Evolutionary conservation across 2,113 vertebrate species (phyloP), one percentile per base, ranked within the genome.

Genomic region (Pelodiscus sinensis): DNA sequence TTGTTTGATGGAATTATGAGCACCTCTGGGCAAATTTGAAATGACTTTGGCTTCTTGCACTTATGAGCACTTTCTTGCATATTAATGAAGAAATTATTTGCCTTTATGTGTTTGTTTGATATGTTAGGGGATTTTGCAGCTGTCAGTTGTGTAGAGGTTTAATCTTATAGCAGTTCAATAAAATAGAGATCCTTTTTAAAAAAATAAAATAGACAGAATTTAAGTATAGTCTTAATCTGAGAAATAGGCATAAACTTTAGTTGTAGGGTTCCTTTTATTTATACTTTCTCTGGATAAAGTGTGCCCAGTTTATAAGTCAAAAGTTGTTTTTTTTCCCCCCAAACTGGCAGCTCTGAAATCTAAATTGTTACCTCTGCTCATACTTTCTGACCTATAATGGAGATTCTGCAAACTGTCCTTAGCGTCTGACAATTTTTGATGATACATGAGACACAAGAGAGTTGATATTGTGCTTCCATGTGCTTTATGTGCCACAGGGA

Each of bases 1-100:
- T 84, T 92, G 80, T 95, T 81, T 79, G 68, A 90, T 5, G 29
- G 56, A 92, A 82, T 50, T 86, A 51, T 92, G 81, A 90, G 86
- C 21, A 6, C 91, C 85, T 90, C 85, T 82, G 15, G 78, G 78
- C 24, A 80, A 13, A 18, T 65, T 14, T 38, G 71, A 84, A 94
- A 86, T 88, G 82, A 57, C 73, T 75, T 31, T 94, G 54, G 18
- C 22, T 88, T 94, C 86, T 94, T 85, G n/a, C 1, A 31, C 91
- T 84, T 5, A 0, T 84, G 94, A 1, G 1, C 90, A 73, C 35
- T 93, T 65, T 51, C 92, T 83, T 88, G 11, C 82, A 29, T 93
- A 38, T 82, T 79, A 78, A 85, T 77, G 50, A 84, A 85, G 86
- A 60, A 58, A 12, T 82, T 62, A 14, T 85, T 68, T 51, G 78